Percentiles rank a stretch among this genome's conserved stretches.
These are phyloP conservation scores for Nothura maculosa DNA, from an alignment of 2,797 vertebrate genomes.

Conservation along the genomic window DNA sequence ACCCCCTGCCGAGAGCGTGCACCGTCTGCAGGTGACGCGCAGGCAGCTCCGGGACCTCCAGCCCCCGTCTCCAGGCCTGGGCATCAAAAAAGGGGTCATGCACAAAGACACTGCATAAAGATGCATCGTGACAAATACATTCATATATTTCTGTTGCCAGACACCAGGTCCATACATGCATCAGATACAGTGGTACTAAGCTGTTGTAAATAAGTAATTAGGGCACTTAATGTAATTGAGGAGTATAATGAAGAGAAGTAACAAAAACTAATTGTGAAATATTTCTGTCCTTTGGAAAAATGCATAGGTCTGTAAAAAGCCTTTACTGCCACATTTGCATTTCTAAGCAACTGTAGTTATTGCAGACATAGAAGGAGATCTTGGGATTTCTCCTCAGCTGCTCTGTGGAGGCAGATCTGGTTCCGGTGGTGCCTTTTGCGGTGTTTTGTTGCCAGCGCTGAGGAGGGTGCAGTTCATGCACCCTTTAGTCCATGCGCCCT, in stretches of 20 bases:
- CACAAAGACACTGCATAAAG: too few relatives aligned
- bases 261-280: constrained; percentile 31
- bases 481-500: constrained; percentile 26
- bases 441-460: constrained; percentile 51
- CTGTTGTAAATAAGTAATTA: constrained; percentile 74
- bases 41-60: background rate
- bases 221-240: constrained; percentile 65
- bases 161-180: constrained; percentile 9
- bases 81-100: background rate
- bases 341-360: constrained; percentile 4
- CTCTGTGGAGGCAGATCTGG: constrained; percentile 21
- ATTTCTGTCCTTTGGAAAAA: constrained; percentile 26
- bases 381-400: background rate
- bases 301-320: constrained; percentile 30
- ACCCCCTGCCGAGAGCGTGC: background rate
- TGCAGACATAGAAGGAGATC: constrained; percentile 23
- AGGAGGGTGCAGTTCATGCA: background rate
- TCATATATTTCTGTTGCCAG: background rate
- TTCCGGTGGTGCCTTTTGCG: constrained; percentile 56
- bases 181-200: constrained; percentile 29
- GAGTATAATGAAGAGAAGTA: constrained; percentile 68
- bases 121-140: background rate
- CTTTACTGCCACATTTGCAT: background rate
- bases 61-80: background rate
- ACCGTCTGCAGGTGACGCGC: background rate